Base-by-base conservation (phyloP, 1,140 invertebrate genomes). In the Hylaeus volcanicus region DNA sequence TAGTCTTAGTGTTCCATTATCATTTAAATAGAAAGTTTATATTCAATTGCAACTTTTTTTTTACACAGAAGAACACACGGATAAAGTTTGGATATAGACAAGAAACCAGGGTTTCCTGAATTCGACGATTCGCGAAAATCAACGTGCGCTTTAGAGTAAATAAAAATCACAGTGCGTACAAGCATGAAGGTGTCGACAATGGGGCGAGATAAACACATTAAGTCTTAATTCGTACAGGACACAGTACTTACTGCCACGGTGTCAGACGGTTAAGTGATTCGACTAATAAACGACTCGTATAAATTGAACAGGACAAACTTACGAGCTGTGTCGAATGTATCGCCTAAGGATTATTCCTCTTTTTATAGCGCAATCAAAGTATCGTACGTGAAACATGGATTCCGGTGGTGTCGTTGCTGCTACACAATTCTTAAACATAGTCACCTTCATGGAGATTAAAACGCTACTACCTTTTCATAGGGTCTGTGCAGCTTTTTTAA, bases 241-340 rank as follows among this genome's bases (percentile, higher is more conserved):
- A 45, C 58, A 37, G 1, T 41, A 39, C n/a, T 60, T 8, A n/a
- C 58, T 37, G 58, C n/a, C 58, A 48, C 41, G 63, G 45, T 45
- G 63, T 5, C 14, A 65, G 41, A 12, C 14, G n/a, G 5, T 48
- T 26, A 3, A 43, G 15, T 15, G 43, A 9, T 68, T 51, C 11
- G 6, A 26, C 6, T 69, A 70, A 26, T 26, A 26, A 76, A 68
- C 26, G 37, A 41, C n/a, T 65, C 39, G 39, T 65, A 8, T 2
- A 68, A 2, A 51, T 43, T 15, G 14, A 15, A 48, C 63, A 58
- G 64, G 74, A 70, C 75, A 71, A 77, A 71, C 66, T 77, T 61
- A 69, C 75, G 66, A 71, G 75, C 75, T 51, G 9, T n/a, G 3
- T 51, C 9, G 12, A 15, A 63, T 11, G n/a, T 9, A 15, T 15